Evolutionary conservation across 2,113 vertebrate genomes (phyloP), one percentile per base, ranked within the genome.

Genomic region (Daphoenositta chrysoptera): DNA sequence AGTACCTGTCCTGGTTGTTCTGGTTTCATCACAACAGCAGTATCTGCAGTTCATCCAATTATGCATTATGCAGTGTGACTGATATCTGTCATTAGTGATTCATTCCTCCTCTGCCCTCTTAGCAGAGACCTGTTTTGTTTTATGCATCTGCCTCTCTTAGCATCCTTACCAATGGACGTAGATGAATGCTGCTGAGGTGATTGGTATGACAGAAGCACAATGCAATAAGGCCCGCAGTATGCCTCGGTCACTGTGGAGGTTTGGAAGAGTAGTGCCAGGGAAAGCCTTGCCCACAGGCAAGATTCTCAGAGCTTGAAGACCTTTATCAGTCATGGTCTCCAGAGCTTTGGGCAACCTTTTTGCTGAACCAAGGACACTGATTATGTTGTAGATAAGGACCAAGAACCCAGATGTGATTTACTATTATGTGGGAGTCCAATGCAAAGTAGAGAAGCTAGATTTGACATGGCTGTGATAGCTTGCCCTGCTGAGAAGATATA

Each of bases 181-280:
- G 24, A 20, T 10, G 51, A 89, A 23, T 10, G 7, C 47, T 51
- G 27, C 77, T 84, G 72, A 63, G 39, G 39, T 87, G 35, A 66
- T 31, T 30, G 47, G 30, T 21, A 20, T 0, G 0, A 33, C 39
- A 35, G 72, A 76, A 61, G 30, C 42, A 37, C 20, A 18, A 16
- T 22, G 6, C 5, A 21, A 5, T 83, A 63, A 69, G 31, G 64
- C 12, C 30, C 61, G 20, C 1, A 1, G 7, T 45, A 30, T 8
- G 12, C 61, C 47, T 50, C 66, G 37, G 42, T 70, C 39, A 45
- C 16, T 1, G 4, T 16, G 15, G 10, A 83, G 14, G 39, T 50
- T 94, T 33, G 42, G 53, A 73, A 51, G 37, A 77, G 33, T 8
- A 60, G 33, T 68, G 65, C 51, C 51, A 56, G 33, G 65, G 61